phyloP scores from a whole-genome alignment of 2,888 invertebrate species.

The Pollenia amentaria region DNA sequence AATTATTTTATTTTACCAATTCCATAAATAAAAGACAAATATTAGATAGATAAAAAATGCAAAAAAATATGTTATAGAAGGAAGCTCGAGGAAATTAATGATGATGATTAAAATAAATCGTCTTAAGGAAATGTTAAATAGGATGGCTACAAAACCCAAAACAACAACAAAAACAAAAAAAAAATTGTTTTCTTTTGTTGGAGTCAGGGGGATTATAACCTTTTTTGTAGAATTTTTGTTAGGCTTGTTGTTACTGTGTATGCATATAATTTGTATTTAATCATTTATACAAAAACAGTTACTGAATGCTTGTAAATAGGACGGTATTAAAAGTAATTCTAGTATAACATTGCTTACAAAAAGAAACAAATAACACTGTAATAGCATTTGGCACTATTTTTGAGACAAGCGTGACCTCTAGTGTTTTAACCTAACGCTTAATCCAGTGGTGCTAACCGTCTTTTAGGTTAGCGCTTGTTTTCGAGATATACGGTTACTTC shows the following conservation, averaged over 20 bases:
- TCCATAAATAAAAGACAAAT: slow-evolving; percentile 38
- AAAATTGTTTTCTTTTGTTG: neutral
- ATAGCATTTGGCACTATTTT: too few species aligned
- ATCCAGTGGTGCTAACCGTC: too few species aligned
- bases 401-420: too few species aligned
- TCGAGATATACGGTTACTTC: too few species aligned
- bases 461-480: too few species aligned
- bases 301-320: too few species aligned
- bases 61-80: neutral
- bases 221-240: slow-evolving; percentile 17
- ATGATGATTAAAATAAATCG: slow-evolving; percentile 68
- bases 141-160: slow-evolving; percentile 3
- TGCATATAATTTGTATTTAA: too few species aligned
- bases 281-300: too few species aligned
- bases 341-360: too few species aligned
- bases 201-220: slow-evolving; percentile 17
- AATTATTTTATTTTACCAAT: slow-evolving; percentile 4
- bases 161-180: slow-evolving; percentile 22
- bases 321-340: too few species aligned
- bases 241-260: neutral
- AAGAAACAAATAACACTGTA: too few species aligned
- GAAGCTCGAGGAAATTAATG: slow-evolving; percentile 30
- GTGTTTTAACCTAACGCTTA: too few species aligned
- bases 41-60: slow-evolving; percentile 2
- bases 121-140: slow-evolving; percentile 30